Conservation (phyloP, 2,113 vertebrate species). For the Nothobranchius kuhntae region DNA sequence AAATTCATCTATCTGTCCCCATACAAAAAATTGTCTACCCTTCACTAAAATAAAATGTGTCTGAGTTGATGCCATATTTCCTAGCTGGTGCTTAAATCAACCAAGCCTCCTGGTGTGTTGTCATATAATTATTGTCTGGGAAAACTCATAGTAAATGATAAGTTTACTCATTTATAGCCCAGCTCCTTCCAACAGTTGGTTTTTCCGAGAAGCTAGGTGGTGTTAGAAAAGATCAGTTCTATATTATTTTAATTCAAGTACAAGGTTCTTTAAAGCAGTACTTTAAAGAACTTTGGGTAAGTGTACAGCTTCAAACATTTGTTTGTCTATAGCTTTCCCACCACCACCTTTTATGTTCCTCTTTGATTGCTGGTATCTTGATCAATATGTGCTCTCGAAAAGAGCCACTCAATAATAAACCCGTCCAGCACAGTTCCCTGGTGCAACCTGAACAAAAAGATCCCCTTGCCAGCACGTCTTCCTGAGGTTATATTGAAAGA, state of each 20-base stretch:
- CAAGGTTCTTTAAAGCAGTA: not conserved
- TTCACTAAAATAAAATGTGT: slow-evolving; percentile 12
- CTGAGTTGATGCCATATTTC: slow-evolving; percentile 32
- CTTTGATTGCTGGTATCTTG: not conserved
- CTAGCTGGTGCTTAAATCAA: slow-evolving; percentile 48
- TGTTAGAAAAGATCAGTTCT: slow-evolving; percentile 25
- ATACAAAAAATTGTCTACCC: not conserved
- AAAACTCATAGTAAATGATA: slow-evolving; percentile 46
- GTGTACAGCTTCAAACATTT: not conserved
- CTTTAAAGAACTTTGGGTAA: too few species aligned
- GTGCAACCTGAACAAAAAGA: slow-evolving; percentile 27
- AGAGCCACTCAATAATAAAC: slow-evolving; percentile 22
- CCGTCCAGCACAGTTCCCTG: slow-evolving; percentile 22
- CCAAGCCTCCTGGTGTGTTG: slow-evolving; percentile 35
- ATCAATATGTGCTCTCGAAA: slow-evolving; percentile 1
- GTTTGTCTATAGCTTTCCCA: not conserved
- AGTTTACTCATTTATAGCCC: slow-evolving; percentile 54
- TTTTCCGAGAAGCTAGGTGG: slow-evolving; percentile 34
- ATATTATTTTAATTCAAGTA: not conserved
- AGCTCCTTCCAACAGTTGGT: slow-evolving; percentile 19
- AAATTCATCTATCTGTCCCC: slow-evolving; percentile 1
- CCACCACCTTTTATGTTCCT: not conserved
- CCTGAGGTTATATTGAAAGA: slow-evolving; percentile 36
- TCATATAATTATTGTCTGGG: slow-evolving; percentile 58
- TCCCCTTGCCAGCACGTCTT: slow-evolving; percentile 27